Conservation (phyloP, 2,797 vertebrate species). For the Trachops cirrhosus region DNA sequence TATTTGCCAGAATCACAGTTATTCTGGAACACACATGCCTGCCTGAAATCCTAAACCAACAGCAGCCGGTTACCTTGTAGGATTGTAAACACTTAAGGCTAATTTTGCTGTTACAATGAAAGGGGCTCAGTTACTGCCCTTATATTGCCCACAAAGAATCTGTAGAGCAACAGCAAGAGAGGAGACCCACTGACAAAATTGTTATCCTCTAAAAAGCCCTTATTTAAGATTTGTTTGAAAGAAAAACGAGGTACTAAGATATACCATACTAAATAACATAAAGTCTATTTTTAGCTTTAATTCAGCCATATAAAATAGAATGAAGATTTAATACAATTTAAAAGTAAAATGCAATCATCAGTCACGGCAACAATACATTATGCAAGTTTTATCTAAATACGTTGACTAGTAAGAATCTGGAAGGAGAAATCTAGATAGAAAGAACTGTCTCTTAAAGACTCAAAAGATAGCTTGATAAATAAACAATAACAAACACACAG, state of each 20-base stretch:
- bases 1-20: slow-evolving; percentile 45
- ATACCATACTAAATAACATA: neutral
- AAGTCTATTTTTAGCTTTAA: slow-evolving; percentile 28
- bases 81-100: slow-evolving; percentile 51
- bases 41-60: slow-evolving; percentile 42
- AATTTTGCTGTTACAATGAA: slow-evolving; percentile 56
- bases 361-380: neutral
- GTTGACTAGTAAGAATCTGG: neutral
- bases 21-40: slow-evolving; percentile 42
- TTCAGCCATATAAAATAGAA: slow-evolving; percentile 22
- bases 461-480: neutral
- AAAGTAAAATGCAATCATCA: slow-evolving; percentile 8
- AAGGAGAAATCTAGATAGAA: slow-evolving; percentile 8
- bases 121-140: slow-evolving; percentile 53
- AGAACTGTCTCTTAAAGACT: neutral
- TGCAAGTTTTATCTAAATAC: neutral
- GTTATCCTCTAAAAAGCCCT: neutral
- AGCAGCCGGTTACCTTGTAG: slow-evolving; percentile 63
- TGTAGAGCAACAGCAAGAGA: neutral
- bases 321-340: slow-evolving; percentile 45
- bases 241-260: neutral
- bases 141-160: neutral
- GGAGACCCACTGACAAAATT: neutral
- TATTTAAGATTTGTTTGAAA: slow-evolving; percentile 50
- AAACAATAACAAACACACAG: neutral